phyloP scores from a whole-genome alignment of 2,888 invertebrate species.

The Lucinisca nassula region DNA sequence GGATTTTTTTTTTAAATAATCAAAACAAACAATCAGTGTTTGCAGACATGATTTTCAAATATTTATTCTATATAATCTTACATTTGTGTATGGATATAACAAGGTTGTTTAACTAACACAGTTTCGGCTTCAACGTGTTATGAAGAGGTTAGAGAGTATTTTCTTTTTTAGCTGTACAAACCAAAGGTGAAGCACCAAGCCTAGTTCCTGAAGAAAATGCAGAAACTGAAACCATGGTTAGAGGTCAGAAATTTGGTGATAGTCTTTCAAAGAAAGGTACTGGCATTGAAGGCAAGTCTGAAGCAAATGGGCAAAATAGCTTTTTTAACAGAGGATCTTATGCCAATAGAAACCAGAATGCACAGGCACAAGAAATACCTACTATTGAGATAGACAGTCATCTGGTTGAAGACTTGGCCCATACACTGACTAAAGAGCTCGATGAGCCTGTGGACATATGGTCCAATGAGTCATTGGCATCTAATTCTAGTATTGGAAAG shows the following conservation, averaged over 20 bases:
- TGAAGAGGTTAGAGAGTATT: too few relatives aligned
- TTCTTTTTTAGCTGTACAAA: conserved; percentile 58
- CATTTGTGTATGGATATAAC: too few relatives aligned
- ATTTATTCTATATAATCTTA: too few relatives aligned
- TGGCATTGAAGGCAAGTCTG: neutral
- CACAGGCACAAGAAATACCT: neutral
- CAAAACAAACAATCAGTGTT: too few relatives aligned
- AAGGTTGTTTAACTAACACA: too few relatives aligned
- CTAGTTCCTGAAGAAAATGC: conserved; percentile 18
- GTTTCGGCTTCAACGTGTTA: too few relatives aligned
- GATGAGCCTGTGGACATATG: conserved; percentile 55
- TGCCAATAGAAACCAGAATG: neutral
- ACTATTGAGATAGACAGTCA: conserved; percentile 11
- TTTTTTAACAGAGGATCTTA: neutral
- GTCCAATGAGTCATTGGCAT: conserved; percentile 76
- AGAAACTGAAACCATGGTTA: neutral
- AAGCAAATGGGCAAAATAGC: neutral
- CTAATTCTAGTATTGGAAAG: conserved; percentile 64
- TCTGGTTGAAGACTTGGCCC: conserved; percentile 30
- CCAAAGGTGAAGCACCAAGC: conserved; percentile 53
- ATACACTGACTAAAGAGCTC: conserved; percentile 23
- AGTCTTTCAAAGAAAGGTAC: neutral
- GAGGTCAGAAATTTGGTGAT: neutral
- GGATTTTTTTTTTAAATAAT: too few relatives aligned
- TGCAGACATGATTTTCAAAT: too few relatives aligned